A percentile compares a stretch with the other conserved stretches of the same genome.
Evolutionary conservation across 2,797 vertebrate species (phyloP).

Genomic region (Meriones psammophilus): DNA sequence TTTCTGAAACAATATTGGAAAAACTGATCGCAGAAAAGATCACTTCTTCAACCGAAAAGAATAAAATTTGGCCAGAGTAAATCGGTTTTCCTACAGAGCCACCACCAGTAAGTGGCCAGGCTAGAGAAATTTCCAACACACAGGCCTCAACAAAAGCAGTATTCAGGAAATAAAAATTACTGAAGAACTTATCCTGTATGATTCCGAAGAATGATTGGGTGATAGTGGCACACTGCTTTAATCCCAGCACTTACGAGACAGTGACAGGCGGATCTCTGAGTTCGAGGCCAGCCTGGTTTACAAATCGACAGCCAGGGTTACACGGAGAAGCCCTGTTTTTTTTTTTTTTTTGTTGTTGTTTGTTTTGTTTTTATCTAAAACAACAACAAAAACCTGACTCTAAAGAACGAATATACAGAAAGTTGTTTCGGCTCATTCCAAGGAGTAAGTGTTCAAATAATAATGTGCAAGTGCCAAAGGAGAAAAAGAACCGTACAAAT

Average conservation of each 20-base stretch:
- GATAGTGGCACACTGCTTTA: neutral
- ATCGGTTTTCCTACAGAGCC: neutral
- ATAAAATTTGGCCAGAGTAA: neutral
- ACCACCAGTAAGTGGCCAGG: neutral
- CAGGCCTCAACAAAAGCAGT: neutral
- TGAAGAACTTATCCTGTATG: neutral
- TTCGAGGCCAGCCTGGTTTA: neutral
- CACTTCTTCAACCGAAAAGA: slow-evolving; percentile 13
- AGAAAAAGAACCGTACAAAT: slow-evolving; percentile 2
- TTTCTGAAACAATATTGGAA: slow-evolving; percentile 37
- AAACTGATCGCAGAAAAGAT: neutral
- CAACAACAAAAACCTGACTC: neutral
- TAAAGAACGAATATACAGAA: neutral
- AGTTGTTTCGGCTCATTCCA: slow-evolving; percentile 7
- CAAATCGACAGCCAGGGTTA: neutral
- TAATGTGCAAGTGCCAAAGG: neutral
- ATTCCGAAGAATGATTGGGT: neutral
- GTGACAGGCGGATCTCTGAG: neutral
- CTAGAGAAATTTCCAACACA: neutral
- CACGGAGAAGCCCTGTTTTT: neutral
- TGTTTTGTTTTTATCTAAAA: too few species aligned
- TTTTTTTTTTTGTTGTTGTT: too few species aligned
- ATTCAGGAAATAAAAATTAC: neutral
- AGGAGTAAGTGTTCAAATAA: neutral
- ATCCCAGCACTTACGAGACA: neutral